Evolutionary conservation across 2,113 vertebrate genomes (phyloP).

Genomic region (Sapajus apella): DNA sequence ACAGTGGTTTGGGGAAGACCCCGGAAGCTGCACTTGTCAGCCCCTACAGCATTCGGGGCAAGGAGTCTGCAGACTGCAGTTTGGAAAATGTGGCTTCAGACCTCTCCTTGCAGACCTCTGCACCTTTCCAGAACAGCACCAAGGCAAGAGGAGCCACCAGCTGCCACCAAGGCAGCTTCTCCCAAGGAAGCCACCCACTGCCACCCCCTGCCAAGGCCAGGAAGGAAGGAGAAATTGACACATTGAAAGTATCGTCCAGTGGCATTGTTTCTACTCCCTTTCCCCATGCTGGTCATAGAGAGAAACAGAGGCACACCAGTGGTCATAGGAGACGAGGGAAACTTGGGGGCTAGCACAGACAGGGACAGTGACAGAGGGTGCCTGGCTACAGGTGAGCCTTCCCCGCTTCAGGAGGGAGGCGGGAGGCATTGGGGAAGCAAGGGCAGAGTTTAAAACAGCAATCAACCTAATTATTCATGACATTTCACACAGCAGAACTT

Average conservation of each 20-base stretch:
- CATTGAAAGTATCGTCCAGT: accelerated
- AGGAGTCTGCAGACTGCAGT: background rate
- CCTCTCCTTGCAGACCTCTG: background rate
- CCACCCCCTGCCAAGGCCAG: background rate
- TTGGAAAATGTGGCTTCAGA: background rate
- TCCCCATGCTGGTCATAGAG: background rate
- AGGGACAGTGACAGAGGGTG: accelerated
- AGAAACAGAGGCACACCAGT: background rate
- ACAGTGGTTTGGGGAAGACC: background rate
- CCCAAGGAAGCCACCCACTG: background rate
- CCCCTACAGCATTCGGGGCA: background rate
- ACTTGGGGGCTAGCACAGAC: accelerated
- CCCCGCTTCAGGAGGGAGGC: background rate
- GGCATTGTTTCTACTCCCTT: background rate
- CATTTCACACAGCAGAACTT: constrained; percentile 85
- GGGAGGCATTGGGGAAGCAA: constrained; percentile 46
- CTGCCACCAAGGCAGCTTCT: background rate
- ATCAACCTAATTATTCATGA: constrained; percentile 85
- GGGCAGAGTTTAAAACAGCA: constrained; percentile 85
- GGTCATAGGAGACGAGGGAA: background rate
- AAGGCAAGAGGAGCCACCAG: background rate
- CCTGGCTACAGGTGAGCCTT: constrained; percentile 4
- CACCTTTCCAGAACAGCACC: background rate
- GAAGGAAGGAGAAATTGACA: background rate
- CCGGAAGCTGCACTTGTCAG: background rate